These are phyloP conservation scores for Drosophila suzukii DNA, from an alignment of 1,140 invertebrate species.

Conservation along the genomic window DNA sequence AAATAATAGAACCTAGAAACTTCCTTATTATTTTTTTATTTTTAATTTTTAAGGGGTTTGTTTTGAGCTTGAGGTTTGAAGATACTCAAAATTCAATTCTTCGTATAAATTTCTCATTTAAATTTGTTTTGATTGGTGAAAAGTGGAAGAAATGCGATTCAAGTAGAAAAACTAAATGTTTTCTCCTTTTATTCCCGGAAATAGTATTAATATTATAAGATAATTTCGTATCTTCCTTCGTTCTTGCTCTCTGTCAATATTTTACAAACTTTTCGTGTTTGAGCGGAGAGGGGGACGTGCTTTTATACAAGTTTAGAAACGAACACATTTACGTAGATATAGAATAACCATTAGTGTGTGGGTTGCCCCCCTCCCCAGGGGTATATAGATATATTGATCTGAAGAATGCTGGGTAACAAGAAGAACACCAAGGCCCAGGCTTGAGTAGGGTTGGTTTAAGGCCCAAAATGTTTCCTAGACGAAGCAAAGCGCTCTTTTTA, in stretches of 20 bases:
- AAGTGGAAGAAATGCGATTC: conserved; percentile 81
- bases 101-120: conserved; percentile 16
- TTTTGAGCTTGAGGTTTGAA: conserved; percentile 44
- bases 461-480: conserved; percentile 35
- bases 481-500: conserved; percentile 36
- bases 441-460: conserved; percentile 38
- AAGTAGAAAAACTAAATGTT: conserved; percentile 69
- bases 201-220: conserved; percentile 17
- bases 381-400: conserved; percentile 44
- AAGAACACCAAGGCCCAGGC: conserved; percentile 27
- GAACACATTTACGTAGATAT: conserved; percentile 56
- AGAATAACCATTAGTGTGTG: conserved; percentile 33
- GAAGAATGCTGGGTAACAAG: conserved; percentile 38
- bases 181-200: conserved; percentile 22
- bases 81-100: conserved; percentile 41
- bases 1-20: conserved; percentile 65
- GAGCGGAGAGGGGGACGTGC: conserved; percentile 40
- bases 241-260: conserved; percentile 18
- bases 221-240: conserved; percentile 26
- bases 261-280: conserved; percentile 51
- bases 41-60: conserved; percentile 6
- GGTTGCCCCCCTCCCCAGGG: conserved; percentile 31
- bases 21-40: conserved; percentile 12
- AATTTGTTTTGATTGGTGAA: conserved; percentile 25
- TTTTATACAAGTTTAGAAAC: conserved; percentile 58